These are phyloP conservation scores for Vanacampus margaritifer DNA, from an alignment of 2,113 vertebrate species.

Conservation along the genomic window DNA sequence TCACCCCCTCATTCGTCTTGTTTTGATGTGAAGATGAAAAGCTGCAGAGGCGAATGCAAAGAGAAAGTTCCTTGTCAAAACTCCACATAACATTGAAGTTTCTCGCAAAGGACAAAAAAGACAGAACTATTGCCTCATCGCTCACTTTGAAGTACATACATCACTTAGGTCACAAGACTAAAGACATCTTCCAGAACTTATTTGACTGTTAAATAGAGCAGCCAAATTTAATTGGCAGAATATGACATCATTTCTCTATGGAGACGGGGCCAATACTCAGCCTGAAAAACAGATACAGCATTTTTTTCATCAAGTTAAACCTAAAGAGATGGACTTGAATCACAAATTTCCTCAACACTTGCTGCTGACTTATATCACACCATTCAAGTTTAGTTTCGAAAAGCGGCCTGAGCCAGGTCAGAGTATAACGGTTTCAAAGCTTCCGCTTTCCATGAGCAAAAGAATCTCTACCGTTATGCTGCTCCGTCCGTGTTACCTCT, in stretches of 20 bases:
- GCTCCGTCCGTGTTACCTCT: slow-evolving; percentile 24
- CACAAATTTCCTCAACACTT: slow-evolving; percentile 6
- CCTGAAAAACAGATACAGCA: slow-evolving; percentile 36
- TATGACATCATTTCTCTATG: slow-evolving; percentile 48
- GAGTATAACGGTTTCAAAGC: neutral
- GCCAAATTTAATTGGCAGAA: slow-evolving; percentile 63
- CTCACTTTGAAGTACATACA: slow-evolving; percentile 42
- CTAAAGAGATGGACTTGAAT: slow-evolving; percentile 13
- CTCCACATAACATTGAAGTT: neutral
- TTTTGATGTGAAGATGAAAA: slow-evolving; percentile 7
- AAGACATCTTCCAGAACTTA: slow-evolving; percentile 59
- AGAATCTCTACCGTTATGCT: slow-evolving; percentile 12
- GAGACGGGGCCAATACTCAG: slow-evolving; percentile 31
- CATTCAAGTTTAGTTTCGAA: neutral
- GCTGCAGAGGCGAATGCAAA: neutral
- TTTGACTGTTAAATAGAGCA: slow-evolving; percentile 70
- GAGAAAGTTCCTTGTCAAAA: slow-evolving; percentile 1
- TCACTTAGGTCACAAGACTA: slow-evolving; percentile 55
- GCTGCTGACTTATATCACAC: slow-evolving; percentile 5
- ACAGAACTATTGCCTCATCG: slow-evolving; percentile 8
- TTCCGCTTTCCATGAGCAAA: slow-evolving; percentile 3
- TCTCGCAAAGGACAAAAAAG: neutral
- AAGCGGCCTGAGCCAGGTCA: neutral
- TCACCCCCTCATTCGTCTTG: neutral
- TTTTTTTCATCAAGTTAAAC: slow-evolving; percentile 27